Evolutionary conservation across 2,797 vertebrate genomes (phyloP).

Genomic region (Pantherophis vulpinus): DNA sequence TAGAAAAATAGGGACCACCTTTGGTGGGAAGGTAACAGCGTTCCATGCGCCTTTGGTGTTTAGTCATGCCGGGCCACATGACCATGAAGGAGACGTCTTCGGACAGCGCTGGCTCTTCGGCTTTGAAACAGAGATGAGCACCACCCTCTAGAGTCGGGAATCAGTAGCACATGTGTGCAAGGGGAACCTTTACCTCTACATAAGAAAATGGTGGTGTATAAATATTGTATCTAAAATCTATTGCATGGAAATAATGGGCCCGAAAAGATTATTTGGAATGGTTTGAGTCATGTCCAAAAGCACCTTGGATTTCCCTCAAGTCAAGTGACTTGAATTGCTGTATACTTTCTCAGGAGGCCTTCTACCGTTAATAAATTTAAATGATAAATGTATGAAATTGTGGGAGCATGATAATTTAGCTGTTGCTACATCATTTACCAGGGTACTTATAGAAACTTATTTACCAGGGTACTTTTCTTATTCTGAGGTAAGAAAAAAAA

Average conservation of each 20-base stretch:
- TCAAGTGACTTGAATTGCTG: neutral
- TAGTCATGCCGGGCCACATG: too few relatives aligned
- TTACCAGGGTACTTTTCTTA: neutral
- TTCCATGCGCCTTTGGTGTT: too few relatives aligned
- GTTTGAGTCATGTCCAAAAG: neutral
- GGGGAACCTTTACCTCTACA: too few relatives aligned
- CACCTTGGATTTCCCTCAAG: neutral
- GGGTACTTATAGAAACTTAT: neutral
- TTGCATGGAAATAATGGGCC: neutral
- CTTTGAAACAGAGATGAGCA: too few relatives aligned
- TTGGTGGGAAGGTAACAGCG: too few relatives aligned
- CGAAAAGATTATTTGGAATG: neutral
- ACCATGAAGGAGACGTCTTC: too few relatives aligned
- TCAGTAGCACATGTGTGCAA: too few relatives aligned
- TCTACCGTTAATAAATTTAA: neutral
- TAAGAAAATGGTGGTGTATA: neutral
- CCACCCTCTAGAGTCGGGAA: too few relatives aligned
- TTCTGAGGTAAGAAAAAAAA: neutral
- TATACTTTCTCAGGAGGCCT: neutral
- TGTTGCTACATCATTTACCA: neutral
- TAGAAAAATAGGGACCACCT: too few relatives aligned
- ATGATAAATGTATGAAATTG: neutral
- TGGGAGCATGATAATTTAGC: neutral
- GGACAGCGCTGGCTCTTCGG: too few relatives aligned
- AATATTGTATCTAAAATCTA: neutral